phyloP scores from a whole-genome alignment of 2,888 invertebrate species.

The Tiliacea aurago region DNA sequence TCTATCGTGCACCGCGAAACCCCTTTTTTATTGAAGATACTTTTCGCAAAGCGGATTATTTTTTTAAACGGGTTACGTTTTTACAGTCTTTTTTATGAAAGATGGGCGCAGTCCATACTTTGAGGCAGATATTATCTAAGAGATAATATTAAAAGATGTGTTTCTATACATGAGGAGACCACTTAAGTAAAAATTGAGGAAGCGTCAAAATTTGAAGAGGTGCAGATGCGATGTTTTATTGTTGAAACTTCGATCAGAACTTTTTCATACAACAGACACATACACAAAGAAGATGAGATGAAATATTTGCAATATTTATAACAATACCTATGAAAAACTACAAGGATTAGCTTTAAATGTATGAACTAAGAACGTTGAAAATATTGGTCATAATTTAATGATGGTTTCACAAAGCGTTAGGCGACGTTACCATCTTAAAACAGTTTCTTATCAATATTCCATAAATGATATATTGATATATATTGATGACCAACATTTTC shows the following conservation, averaged over 20 bases:
- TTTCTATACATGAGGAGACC: conserved; percentile 49
- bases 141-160: conserved; percentile 56
- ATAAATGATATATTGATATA: background rate
- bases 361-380: background rate
- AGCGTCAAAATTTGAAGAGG: conserved; percentile 63
- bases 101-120: conserved; percentile 63
- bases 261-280: background rate
- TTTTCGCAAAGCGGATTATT: conserved; percentile 87
- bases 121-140: conserved; percentile 62
- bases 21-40: conserved; percentile 77
- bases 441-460: background rate
- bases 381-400: background rate
- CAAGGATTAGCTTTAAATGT: background rate
- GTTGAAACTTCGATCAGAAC: conserved; percentile 17
- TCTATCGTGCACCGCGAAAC: conserved; percentile 76
- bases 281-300: conserved; percentile 1
- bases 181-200: conserved; percentile 62
- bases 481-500: background rate
- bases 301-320: conserved; percentile 20
- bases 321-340: background rate
- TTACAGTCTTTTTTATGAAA: conserved; percentile 68
- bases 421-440: background rate
- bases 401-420: background rate
- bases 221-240: conserved; percentile 63
- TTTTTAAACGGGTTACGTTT: conserved; percentile 83